Conservation (phyloP, 2,113 vertebrate genomes). For the Podocnemis expansa region DNA sequence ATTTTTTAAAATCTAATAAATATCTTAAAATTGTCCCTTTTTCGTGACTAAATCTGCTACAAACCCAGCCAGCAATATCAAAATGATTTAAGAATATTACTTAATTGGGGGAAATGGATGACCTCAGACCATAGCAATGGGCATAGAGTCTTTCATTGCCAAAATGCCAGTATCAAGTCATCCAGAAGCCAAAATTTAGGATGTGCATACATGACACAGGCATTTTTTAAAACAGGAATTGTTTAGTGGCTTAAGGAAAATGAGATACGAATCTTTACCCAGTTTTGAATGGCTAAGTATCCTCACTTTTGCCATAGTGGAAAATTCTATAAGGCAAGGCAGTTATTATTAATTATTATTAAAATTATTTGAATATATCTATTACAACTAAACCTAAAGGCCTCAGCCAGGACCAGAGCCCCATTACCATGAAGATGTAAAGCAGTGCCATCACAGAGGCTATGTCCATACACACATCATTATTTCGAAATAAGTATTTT, state of each 20-base stretch:
- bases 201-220: neutral
- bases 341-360: neutral
- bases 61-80: accelerated
- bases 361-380: neutral
- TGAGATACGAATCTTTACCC: neutral
- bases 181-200: neutral
- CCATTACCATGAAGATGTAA: neutral
- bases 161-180: neutral
- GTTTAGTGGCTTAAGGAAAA: neutral
- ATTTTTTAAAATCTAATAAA: neutral
- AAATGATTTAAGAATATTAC: neutral
- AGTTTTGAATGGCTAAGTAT: neutral
- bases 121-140: neutral
- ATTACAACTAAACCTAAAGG: neutral
- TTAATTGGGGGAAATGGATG: neutral
- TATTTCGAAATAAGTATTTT: no score
- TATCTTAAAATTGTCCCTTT: accelerated
- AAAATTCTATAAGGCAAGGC: neutral
- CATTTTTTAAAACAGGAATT: neutral
- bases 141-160: accelerated
- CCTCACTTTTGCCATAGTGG: neutral
- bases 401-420: neutral
- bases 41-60: neutral
- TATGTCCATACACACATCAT: no score
- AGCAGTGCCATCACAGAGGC: neutral